Evolutionary conservation across 2,113 vertebrate genomes (phyloP), one percentile per base, ranked within the genome.

Genomic region (Ranitomeya imitator): DNA sequence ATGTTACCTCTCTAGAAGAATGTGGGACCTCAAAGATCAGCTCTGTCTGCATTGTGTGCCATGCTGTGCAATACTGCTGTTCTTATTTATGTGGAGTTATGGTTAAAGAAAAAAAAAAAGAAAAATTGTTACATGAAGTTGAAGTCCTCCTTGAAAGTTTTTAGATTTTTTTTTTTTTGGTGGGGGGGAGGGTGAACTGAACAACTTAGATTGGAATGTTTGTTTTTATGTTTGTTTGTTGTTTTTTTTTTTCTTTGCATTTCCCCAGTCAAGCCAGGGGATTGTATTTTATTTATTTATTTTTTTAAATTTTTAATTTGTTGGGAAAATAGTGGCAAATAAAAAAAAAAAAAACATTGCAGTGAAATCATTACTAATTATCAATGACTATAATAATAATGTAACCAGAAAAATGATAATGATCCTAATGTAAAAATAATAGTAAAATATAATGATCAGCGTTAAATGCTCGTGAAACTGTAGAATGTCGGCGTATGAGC

Each of bases 1-100:
- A 19, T 23, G 54, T 79, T 57, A 15, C 52, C 2, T 55, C 54
- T 57, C n/a, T 79, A 57, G 12, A 80, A 80, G 78, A 80, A 60
- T 80, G 54, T 80, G 7, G 45, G 12, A 78, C 76, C 54, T 78
- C 26, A 78, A 78, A 78, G 76, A 54, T 18, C 19, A 78, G 76
- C 76, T 78, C 45, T 54, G 13, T 78, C 76, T 78, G 45, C 76
- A 78, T 52, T 52, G 45, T 51, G 37, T 78, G 76, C 54, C 45
- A 78, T 21, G 16, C 76, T 78, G 52, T 77, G 52, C 74, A 52
- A 31, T 21, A 10, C 76, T n/a, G 76, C 4, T 13, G 51, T 16
- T 54, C 76, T 52, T 54, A 78, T 74, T 73, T 74, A 45, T 15
- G 16, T 31, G 69, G 69, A 71, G 3, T 7, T 19, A 31, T 15